Percentiles rank a stretch among this genome's conserved stretches.
These are phyloP conservation scores for Bibio marci DNA, from an alignment of 2,888 invertebrate species.

Conservation along the genomic window DNA sequence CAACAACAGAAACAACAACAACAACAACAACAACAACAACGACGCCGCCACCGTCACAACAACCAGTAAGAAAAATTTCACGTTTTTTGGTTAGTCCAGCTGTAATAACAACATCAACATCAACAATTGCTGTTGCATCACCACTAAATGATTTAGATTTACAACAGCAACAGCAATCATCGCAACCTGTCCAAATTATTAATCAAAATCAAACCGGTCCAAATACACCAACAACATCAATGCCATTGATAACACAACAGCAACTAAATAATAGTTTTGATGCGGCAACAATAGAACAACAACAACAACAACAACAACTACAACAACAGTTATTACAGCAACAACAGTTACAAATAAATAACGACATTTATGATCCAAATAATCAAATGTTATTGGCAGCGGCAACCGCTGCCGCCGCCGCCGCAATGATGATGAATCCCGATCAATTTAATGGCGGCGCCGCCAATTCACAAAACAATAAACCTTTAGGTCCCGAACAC, in stretches of 20 bases:
- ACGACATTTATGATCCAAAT: slow-evolving; percentile 15
- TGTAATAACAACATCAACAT: slow-evolving; percentile 28
- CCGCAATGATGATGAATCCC: background rate
- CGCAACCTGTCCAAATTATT: background rate
- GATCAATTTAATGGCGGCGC: background rate
- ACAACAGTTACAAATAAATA: slow-evolving; percentile 17
- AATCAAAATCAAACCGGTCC: no score
- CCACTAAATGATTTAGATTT: background rate
- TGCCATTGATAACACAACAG: no score
- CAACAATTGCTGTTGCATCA: slow-evolving; percentile 1
- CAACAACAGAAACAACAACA: slow-evolving; percentile 1
- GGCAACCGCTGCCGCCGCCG: no score
- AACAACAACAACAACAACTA: slow-evolving; percentile 10
- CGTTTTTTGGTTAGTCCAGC: slow-evolving; percentile 71
- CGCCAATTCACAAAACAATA: no score
- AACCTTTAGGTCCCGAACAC: slow-evolving; percentile 26
- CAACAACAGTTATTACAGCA: slow-evolving; percentile 18
- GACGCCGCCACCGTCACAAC: slow-evolving; percentile 25
- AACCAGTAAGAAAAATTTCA: slow-evolving; percentile 54
- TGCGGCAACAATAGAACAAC: background rate
- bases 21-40: slow-evolving; percentile 10
- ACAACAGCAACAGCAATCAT: slow-evolving; percentile 11
- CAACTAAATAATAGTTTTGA: background rate
- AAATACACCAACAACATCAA: no score
- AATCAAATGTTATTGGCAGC: slow-evolving; percentile 17